Base-by-base conservation (phyloP, 2,888 invertebrate genomes). In the Eurois occulta region DNA sequence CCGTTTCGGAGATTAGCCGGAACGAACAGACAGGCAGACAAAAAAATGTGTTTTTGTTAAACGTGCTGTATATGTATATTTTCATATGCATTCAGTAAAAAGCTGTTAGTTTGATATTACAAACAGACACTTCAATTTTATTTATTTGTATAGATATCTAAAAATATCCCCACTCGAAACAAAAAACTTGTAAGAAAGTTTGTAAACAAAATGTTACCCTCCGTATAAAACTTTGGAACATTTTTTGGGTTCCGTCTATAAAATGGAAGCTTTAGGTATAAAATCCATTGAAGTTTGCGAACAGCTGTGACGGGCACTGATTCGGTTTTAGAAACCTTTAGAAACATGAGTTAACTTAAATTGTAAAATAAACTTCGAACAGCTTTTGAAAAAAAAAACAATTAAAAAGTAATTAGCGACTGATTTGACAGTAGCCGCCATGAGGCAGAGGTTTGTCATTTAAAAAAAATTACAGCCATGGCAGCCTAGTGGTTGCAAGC, bases 141-240 rank as follows among this genome's bases (percentile, higher is more conserved):
- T n/a, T n/a, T n/a, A n/a, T n/a, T n/a, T n/a, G n/a, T n/a, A n/a
- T n/a, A n/a, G n/a, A 55, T 46, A 35, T 65, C 32, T 35, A 41
- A 24, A 58, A 78, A 66, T 43, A 66, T 35, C 8, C n/a, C 13
- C 21, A 55, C 16, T 35, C 24, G 1, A 3, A 60, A 75, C 48
- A 66, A 43, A 80, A 78, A 73, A 16, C 65, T 80, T 58, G 13
- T 28, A 35, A 75, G 28, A 81, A 78, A 81, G 18, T 66, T 74
- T 43, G 7, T 28, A 38, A 75, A 38, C 60, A 66, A 66, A 62
- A 62, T 62, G 24, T 75, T 52, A n/a, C 4, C 21, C 3, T 28
- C 2, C 11, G 8, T 38, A 5, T 2, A 8, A 10, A 80, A 80
- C n/a, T n/a, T 73, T 66, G 6, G 46, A 66, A 46, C 1, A 24